A percentile compares a stretch with the other conserved stretches of the same genome.
Conservation (phyloP, 2,888 invertebrate genomes). For the Eristalis pertinax region DNA sequence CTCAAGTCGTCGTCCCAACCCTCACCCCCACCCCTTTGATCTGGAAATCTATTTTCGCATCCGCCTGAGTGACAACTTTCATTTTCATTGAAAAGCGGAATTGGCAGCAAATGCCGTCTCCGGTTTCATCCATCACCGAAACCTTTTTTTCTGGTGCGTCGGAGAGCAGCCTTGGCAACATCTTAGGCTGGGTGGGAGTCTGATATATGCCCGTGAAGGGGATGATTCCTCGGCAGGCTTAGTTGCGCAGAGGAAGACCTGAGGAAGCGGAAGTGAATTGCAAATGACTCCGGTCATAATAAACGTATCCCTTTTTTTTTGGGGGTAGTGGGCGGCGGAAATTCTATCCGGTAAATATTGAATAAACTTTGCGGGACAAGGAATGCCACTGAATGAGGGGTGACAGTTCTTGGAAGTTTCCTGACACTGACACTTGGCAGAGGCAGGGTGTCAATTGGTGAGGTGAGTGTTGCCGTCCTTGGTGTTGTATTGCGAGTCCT, state of each 20-base stretch:
- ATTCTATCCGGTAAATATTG: not conserved
- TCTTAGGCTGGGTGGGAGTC: no score
- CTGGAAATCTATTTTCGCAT: not conserved
- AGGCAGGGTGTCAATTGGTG: not conserved
- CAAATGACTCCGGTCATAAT: not conserved
- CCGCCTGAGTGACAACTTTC: conserved; percentile 5
- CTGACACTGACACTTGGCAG: not conserved
- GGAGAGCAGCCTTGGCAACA: no score
- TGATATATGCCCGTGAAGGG: not conserved
- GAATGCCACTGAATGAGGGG: no score
- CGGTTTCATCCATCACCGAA: conserved; percentile 15
- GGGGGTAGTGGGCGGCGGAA: not conserved
- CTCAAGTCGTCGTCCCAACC: no score
- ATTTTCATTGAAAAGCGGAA: conserved; percentile 2
- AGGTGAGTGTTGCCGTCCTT: not conserved
- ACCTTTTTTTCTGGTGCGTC: not conserved
- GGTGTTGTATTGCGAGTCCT: not conserved
- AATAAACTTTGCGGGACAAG: not conserved
- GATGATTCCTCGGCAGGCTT: not conserved
- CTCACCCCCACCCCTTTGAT: not conserved
- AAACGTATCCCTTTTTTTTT: not conserved
- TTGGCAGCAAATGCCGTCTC: conserved; percentile 11
- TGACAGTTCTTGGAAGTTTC: not conserved
- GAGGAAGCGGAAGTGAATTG: no score
- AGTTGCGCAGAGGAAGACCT: not conserved